Evolutionary conservation across 2,888 invertebrate genomes (phyloP), one percentile per base, ranked within the genome.

Genomic region (Patella pellucida): DNA sequence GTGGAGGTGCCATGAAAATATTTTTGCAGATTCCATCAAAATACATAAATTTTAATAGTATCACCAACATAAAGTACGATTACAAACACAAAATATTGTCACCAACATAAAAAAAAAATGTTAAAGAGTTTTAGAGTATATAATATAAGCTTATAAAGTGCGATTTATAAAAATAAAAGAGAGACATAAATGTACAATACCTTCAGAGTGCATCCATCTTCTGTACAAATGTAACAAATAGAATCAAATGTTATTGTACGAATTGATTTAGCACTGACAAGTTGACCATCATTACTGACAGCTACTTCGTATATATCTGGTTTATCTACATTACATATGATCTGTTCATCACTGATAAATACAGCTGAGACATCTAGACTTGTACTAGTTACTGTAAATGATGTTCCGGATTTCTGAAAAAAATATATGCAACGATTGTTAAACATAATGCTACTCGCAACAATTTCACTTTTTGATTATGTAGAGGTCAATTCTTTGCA

Each of bases 231-330:
- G 74, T 81, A 82, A 75, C 87, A 87, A 67, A 80, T 74, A 0
- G 85, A 82, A 73, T 87, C 84, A 70, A 77, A 82, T 15, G 82
- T 78, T 2, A 86, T 75, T 71, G 75, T 78, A 14, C 72, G 75
- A 68, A 82, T 74, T 41, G 77, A 68, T 1, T 71, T 72, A 72
- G 81, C 84, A 79, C 77, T 80, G 56, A 80, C 76, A 19, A 76
- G 72, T n/a, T 72, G 68, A 41, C 82, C 80, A 27, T 84, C 82
- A 75, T 85, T 85, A 71, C 83, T 85, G 52, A 87, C 80, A 12
- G 82, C 80, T 52, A 85, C 79, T 16, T 75, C 71, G 69, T 80
- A 84, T 31, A 78, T 74, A 5, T 82, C 83, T 67, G 72, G 15
- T 15, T 74, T 72, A 12, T 82, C 76, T 12, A 87, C 67, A 11